Base-by-base conservation (phyloP, 2,888 invertebrate genomes). In the Marronus borbonicus region DNA sequence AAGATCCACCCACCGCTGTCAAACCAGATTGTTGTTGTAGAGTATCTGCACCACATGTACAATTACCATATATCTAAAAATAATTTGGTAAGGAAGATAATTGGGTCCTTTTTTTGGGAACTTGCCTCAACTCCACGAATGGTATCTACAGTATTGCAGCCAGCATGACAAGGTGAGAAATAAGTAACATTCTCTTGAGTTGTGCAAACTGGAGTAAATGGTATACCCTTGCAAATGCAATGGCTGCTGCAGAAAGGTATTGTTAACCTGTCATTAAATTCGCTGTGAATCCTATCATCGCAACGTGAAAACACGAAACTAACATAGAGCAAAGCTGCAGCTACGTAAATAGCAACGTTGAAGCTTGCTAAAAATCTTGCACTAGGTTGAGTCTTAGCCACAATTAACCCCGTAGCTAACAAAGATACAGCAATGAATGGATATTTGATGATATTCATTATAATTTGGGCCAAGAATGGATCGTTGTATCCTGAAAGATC, bases 141-240 rank as follows among this genome's bases (percentile, higher is more conserved):
- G n/a, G 85, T 82, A 1, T 87, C 83, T 66, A 88, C 84, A 2
- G 84, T 82, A 4, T 76, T 82, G 5, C 95, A 95, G 0, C 95
- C 95, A 2, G 95, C 95, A 83, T 93, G 92, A 86, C 95, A 95
- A 0, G 95, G 93, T 0, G 93, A 93, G 85, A 92, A 95, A 85
- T 91, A 94, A 0, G 92, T 93, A 5, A 89, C 86, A 0, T 83
- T 86, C 10, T 89, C 88, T 79, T 90, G 90, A 79, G 88, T 89
- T 1, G 92, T 90, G 83, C 94, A 94, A 39, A 94, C 90, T 0
- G 94, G 94, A 76, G 91, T 90, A 83, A 93, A 94, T 24, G 87
- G 86, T 66, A 89, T 86, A 31, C 89, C 88, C 39, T 88, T 85
- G 83, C 93, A 93, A 24, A 89, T 87, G 81, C 93, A 93, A 58